A percentile compares a stretch with the other conserved stretches of the same genome.
phyloP scores from a whole-genome alignment of 2,113 vertebrate genomes.

The Rhinogobius similis region DNA sequence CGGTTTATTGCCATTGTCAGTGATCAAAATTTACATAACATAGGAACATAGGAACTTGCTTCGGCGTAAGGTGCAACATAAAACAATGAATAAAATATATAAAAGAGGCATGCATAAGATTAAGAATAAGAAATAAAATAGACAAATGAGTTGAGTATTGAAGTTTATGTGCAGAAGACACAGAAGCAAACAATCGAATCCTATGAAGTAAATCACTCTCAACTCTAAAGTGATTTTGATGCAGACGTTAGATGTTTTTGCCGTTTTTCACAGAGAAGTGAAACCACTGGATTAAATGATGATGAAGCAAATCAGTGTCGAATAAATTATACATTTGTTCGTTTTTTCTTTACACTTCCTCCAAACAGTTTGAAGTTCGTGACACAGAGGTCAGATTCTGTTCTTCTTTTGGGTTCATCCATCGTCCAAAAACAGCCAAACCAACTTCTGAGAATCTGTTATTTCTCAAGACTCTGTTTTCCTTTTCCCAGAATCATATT shows the following conservation, averaged over 20 bases:
- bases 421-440: not conserved
- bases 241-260: not conserved
- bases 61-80: too few species aligned
- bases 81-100: too few species aligned
- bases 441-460: not conserved
- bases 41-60: too few species aligned
- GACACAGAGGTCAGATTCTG: constrained; percentile 32
- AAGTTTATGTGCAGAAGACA: too few species aligned
- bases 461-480: not conserved
- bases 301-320: constrained; percentile 20
- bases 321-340: constrained; percentile 34
- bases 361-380: not conserved
- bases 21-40: too few species aligned
- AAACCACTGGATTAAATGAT: constrained; percentile 34
- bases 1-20: too few species aligned
- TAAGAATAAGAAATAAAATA: too few species aligned
- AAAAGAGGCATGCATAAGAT: too few species aligned
- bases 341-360: constrained; percentile 44
- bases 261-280: not conserved
- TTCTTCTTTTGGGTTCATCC: constrained; percentile 29
- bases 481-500: not conserved
- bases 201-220: too few species aligned
- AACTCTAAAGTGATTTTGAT: too few species aligned
- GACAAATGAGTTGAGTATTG: too few species aligned
- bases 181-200: too few species aligned